Conservation (phyloP, 2,888 invertebrate species). For the Melanotus villosus region DNA sequence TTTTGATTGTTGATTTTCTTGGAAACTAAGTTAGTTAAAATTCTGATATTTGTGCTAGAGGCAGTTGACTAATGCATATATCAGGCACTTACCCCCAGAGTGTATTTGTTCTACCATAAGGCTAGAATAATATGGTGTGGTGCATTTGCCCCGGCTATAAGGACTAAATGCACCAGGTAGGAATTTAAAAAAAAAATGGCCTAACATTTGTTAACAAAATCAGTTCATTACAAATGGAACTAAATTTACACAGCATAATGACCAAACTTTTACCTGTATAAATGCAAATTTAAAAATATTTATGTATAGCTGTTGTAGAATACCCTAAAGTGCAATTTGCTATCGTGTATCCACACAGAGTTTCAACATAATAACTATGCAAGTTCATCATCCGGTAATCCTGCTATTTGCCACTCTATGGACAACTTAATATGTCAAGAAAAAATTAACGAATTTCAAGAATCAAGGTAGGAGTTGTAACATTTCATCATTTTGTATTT, state of each 20-base stretch:
- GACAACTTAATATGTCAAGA: too few relatives aligned
- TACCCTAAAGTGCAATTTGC: not conserved
- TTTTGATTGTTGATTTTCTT: not conserved
- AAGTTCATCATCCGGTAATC: too few relatives aligned
- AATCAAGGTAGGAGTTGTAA: too few relatives aligned
- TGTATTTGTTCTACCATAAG: not conserved
- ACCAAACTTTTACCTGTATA: not conserved
- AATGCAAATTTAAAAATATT: not conserved
- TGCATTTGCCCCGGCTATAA: not conserved
- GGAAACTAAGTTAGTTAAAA: not conserved
- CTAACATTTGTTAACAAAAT: not conserved
- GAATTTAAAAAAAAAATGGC: not conserved
- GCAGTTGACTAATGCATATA: not conserved
- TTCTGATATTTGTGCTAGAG: not conserved
- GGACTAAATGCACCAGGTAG: not conserved
- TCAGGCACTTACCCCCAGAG: not conserved
- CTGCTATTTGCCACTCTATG: too few relatives aligned
- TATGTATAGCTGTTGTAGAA: not conserved
- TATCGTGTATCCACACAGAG: too few relatives aligned
- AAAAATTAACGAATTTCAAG: too few relatives aligned
- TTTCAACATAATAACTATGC: too few relatives aligned
- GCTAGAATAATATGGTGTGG: not conserved
- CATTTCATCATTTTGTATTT: too few relatives aligned
- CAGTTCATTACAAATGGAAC: not conserved
- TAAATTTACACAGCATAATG: not conserved